Base-by-base conservation (phyloP, 2,797 vertebrate genomes). In the Typhlichthys subterraneus region DNA sequence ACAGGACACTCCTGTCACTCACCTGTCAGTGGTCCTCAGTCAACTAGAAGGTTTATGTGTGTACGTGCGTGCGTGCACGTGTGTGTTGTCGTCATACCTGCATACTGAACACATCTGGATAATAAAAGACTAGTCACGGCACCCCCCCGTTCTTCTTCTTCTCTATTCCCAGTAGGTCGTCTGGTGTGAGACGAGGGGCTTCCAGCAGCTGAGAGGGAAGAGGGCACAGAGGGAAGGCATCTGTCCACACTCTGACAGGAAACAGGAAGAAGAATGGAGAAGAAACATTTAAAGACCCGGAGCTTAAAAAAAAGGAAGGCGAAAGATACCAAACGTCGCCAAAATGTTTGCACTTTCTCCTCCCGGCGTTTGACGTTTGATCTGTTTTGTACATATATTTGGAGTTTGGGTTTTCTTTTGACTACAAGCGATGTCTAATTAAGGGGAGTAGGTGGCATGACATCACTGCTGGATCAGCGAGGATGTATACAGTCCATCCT, bases 281-380 rank as follows among this genome's bases (percentile, higher is more conserved):
- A 73, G 68, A 73, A 80, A 75, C 73, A 75, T 33, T 56, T 58
- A 63, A 69, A 73, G 55, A 17, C 57, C 56, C 50, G 72, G 65
- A 67, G 67, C 1, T 33, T 67, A 77, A 33, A 68, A 48, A 72
- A 77, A 76, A 72, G 71, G 14, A 74, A 68, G 65, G 79, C 76
- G 79, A 80, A 38, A 82, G 75, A 84, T 84, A 23, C 61, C 45
- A 87, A 88, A 85, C 80, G 79, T 89, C 90, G 80, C 91, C 91
- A 92, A 93, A 92, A 91, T 90, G 89, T 92, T 94, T 94, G 93
- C 93, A 94, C 93, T 94, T 94, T 93, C 85, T 90, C 83, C 81
- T 90, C 86, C 91, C 86, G 79, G 62, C 85, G 82, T 88, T 88
- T 88, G 85, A 87, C 78, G 79, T 88, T 64, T 59, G 67, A 75